phyloP scores from a whole-genome alignment of 2,797 vertebrate genomes.

The Crenichthys baileyi region DNA sequence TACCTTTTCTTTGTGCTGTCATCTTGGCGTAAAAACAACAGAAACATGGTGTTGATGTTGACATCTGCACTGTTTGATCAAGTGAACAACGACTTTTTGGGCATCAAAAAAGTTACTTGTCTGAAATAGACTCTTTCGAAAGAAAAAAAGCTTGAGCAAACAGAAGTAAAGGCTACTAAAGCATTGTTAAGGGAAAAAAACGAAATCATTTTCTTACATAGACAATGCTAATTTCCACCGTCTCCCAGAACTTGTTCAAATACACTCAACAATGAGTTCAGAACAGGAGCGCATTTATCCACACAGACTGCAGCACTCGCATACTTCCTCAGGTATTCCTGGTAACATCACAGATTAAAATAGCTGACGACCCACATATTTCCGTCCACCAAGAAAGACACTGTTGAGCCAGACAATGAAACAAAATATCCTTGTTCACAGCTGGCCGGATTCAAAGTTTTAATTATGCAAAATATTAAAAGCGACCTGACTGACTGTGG shows the following conservation, averaged over 20 bases:
- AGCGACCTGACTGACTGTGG: neutral
- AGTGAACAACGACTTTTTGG: neutral
- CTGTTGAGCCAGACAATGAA: constrained; percentile 58
- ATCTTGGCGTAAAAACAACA: constrained; percentile 8
- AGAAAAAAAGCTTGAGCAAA: neutral
- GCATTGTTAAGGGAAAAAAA: neutral
- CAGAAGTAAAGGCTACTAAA: neutral
- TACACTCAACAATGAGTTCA: neutral
- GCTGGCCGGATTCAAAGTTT: constrained; percentile 36
- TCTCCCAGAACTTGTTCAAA: neutral
- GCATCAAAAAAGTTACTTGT: neutral
- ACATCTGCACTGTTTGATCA: constrained; percentile 9
- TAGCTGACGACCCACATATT: constrained; percentile 82
- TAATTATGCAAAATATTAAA: constrained; percentile 20
- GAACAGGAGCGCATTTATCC: neutral
- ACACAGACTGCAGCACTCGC: constrained; percentile 58
- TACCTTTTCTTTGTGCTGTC: constrained; percentile 15
- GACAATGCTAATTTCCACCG: neutral
- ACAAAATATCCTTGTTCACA: constrained; percentile 48
- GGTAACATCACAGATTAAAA: constrained; percentile 81
- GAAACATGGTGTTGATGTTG: neutral
- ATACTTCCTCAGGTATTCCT: constrained; percentile 78
- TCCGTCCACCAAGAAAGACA: constrained; percentile 47
- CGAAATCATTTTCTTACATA: neutral
- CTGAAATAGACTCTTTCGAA: constrained; percentile 1